Conservation (phyloP, 2,888 invertebrate species). For the Chydorus sphaericus region DNA sequence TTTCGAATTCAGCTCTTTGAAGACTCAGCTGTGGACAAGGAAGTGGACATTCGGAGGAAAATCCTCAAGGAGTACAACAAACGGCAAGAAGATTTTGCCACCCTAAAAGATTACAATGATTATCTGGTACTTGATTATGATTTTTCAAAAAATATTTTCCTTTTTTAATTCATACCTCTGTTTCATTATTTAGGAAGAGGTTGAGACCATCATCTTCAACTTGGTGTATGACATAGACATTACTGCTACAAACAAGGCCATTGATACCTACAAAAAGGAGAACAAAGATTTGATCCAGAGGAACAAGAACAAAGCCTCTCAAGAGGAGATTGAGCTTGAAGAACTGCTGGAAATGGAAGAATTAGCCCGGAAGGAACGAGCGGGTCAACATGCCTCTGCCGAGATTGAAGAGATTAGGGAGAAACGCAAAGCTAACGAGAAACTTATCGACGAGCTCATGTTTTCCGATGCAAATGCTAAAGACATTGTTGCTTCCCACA, state of each 20-base stretch:
- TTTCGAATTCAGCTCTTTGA: conserved; percentile 92
- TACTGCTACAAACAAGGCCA: conserved; percentile 70
- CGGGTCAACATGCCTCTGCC: conserved; percentile 50
- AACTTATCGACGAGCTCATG: conserved; percentile 87
- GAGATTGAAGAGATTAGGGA: conserved; percentile 51
- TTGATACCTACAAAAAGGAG: conserved; percentile 80
- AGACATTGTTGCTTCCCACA: conserved; percentile 69
- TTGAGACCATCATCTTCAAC: conserved; percentile 83
- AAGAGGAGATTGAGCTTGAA: conserved; percentile 75
- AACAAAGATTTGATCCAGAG: conserved; percentile 71
- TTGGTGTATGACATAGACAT: conserved; percentile 77
- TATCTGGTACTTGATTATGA: too few relatives aligned
- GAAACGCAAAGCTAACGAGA: conserved; percentile 74
- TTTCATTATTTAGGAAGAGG: too few relatives aligned
- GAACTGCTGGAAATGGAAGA: conserved; percentile 68
- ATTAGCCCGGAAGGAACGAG: conserved; percentile 47
- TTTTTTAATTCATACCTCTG: too few relatives aligned
- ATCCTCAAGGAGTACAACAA: conserved; percentile 85
- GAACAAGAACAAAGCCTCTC: conserved; percentile 42
- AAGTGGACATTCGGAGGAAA: conserved; percentile 82
- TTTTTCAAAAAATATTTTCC: too few relatives aligned
- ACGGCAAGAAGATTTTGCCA: conserved; percentile 80
- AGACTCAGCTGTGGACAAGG: conserved; percentile 91
- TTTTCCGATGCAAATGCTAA: conserved; percentile 80
- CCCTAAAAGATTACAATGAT: conserved; percentile 76